These are phyloP conservation scores for Aporrectodea caliginosa DNA, from an alignment of 1,140 invertebrate genomes.

Conservation along the genomic window DNA sequence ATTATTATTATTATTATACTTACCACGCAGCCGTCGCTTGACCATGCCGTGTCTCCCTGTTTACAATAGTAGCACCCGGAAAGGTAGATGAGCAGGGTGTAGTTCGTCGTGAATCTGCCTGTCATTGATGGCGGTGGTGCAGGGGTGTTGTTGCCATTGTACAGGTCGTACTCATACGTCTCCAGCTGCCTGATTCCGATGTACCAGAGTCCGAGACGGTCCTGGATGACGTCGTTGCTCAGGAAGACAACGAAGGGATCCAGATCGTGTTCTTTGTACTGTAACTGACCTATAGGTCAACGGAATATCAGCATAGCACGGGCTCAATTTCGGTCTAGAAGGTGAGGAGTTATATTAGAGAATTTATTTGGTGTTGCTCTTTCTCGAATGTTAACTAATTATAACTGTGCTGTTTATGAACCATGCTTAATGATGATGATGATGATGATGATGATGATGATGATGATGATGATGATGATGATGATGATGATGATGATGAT, in stretches of 20 bases:
- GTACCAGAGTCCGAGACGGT: conserved; percentile 14
- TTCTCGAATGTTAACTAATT: too few relatives aligned
- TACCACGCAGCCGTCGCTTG: conserved; percentile 12
- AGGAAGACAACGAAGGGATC: conserved; percentile 22
- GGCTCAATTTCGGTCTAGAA: too few relatives aligned
- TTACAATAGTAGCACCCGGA: conserved; percentile 25
- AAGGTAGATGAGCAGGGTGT: conserved; percentile 14
- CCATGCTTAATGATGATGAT: too few relatives aligned
- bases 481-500: too few relatives aligned
- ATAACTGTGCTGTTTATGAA: too few relatives aligned
- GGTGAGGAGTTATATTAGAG: too few relatives aligned
- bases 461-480: too few relatives aligned
- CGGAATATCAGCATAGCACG: too few relatives aligned
- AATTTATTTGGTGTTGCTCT: too few relatives aligned
- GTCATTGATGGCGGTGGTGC: conserved; percentile 11
- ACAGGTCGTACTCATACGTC: conserved; percentile 12
- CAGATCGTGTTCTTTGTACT: too few relatives aligned
- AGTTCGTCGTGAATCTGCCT: conserved; percentile 14
- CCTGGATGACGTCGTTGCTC: conserved; percentile 11
- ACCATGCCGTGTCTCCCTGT: conserved; percentile 16
- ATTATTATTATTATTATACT: neutral
- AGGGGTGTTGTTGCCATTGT: conserved; percentile 12
- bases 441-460: too few relatives aligned
- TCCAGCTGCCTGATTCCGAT: conserved; percentile 21
- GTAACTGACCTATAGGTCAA: too few relatives aligned